Evolutionary conservation across 1,140 invertebrate genomes (phyloP).

Genomic region (Phymorhynchus buccinoides): DNA sequence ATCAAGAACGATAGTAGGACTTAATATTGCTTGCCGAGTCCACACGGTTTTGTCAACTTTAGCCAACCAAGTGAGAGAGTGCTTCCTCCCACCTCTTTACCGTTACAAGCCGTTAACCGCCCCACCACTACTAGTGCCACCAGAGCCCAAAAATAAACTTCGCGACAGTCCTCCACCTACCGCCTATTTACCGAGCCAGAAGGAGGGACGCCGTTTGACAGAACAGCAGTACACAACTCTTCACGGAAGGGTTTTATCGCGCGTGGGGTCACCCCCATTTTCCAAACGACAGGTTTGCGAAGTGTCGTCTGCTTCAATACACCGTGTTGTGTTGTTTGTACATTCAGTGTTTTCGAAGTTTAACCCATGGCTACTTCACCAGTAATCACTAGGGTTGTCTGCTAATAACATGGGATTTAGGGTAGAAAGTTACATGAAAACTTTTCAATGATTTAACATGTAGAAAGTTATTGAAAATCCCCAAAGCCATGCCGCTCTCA

Average conservation of each 20-base stretch:
- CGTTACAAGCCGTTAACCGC: not conserved
- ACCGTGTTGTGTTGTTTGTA: not conserved
- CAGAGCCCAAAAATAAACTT: not conserved
- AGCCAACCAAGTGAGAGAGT: not conserved
- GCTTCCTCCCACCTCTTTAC: slow-evolving; percentile 15
- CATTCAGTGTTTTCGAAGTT: not conserved
- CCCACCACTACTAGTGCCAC: too few relatives aligned
- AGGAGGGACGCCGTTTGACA: slow-evolving; percentile 4
- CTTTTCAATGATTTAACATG: not conserved
- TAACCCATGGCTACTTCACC: not conserved
- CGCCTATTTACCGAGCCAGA: not conserved
- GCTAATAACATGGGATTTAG: too few relatives aligned
- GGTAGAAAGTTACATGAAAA: not conserved
- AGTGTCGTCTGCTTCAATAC: slow-evolving; percentile 1
- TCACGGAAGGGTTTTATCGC: slow-evolving; percentile 11
- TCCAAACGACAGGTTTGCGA: not conserved
- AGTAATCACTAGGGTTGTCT: not conserved
- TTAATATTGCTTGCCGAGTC: too few relatives aligned
- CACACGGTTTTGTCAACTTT: not conserved
- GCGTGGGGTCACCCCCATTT: slow-evolving; percentile 14
- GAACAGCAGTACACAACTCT: slow-evolving; percentile 9
- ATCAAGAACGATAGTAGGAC: too few relatives aligned
- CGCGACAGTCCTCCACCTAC: not conserved
- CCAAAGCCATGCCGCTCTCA: slow-evolving; percentile 58
- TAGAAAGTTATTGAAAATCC: not conserved